Evolutionary conservation across 1,140 invertebrate species (phyloP), one percentile per base, ranked within the genome.

Genomic region (Oppia nitens): DNA sequence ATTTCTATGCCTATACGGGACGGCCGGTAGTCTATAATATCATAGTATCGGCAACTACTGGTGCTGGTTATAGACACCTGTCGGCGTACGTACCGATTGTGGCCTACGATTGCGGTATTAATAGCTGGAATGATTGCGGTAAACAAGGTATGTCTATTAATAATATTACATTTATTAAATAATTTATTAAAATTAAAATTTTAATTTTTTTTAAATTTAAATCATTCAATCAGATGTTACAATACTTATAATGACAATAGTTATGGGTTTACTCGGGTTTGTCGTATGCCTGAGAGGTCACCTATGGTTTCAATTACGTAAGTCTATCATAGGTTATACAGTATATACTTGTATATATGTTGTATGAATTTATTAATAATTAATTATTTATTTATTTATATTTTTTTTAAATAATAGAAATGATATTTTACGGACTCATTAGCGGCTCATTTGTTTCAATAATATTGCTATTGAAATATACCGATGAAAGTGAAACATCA

Each of bases 281-380:
- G 24, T 50, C 24, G 49, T 50, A 25, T 50, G 49, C 49, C 24
- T 50, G 49, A 50, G 24, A 50, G 49, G 49, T 20, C 49, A 50
- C 49, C n/a, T 9, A 6, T 50, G 49, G 49, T 50, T 50, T n/a
- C 20, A 50, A 20, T 21, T 50, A 21, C 49, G 49, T 50, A 25
- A 9, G 49, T 50, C 20, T 20, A 9, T n/a, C n/a, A n/a, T n/a
- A n/a, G n/a, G n/a, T n/a, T n/a, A n/a, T n/a, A n/a, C n/a, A n/a
- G n/a, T n/a, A n/a, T n/a, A n/a, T n/a, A n/a, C n/a, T n/a, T n/a
- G n/a, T n/a, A n/a, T n/a, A n/a, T n/a, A n/a, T n/a, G n/a, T n/a
- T n/a, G n/a, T n/a, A n/a, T n/a, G n/a, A n/a, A n/a, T n/a, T n/a
- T n/a, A n/a, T n/a, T n/a, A n/a, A n/a, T n/a, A n/a, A n/a, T n/a